Conservation (phyloP, 2,888 invertebrate species). For the Drosophila prostipennis region DNA sequence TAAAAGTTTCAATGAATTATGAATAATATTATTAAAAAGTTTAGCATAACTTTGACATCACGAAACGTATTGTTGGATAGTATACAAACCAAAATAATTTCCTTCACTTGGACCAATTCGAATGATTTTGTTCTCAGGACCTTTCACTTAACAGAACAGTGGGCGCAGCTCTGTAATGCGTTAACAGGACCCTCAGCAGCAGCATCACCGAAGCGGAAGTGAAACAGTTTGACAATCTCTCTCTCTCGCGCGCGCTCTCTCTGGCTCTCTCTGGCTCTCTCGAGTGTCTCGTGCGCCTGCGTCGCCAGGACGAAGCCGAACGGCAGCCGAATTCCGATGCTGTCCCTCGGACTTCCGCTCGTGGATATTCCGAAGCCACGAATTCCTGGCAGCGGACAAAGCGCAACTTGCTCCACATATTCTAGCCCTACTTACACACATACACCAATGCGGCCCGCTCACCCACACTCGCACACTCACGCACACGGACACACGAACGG, state of each 20-base stretch:
- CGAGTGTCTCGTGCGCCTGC: slow-evolving; percentile 28
- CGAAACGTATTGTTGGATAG: too few relatives aligned
- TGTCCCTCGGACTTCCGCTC: slow-evolving; percentile 19
- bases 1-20: too few relatives aligned
- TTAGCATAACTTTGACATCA: too few relatives aligned
- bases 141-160: slow-evolving; percentile 3
- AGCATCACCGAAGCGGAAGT: slow-evolving; percentile 25
- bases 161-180: slow-evolving; percentile 30
- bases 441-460: slow-evolving; percentile 11
- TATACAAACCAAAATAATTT: too few relatives aligned
- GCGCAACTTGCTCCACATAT: slow-evolving; percentile 75
- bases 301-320: slow-evolving; percentile 17
- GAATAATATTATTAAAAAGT: too few relatives aligned
- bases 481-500: slow-evolving; percentile 10
- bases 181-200: slow-evolving; percentile 5
- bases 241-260: neutral
- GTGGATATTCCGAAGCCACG: slow-evolving; percentile 16
- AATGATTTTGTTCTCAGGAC: neutral
- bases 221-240: slow-evolving; percentile 14
- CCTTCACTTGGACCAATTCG: neutral
- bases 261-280: neutral
- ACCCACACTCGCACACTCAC: slow-evolving; percentile 21
- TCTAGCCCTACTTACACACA: slow-evolving; percentile 76
- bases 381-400: slow-evolving; percentile 53
- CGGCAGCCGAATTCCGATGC: slow-evolving; percentile 39